Conservation (phyloP, 2,888 invertebrate species). For the Sicus ferrugineus region DNA sequence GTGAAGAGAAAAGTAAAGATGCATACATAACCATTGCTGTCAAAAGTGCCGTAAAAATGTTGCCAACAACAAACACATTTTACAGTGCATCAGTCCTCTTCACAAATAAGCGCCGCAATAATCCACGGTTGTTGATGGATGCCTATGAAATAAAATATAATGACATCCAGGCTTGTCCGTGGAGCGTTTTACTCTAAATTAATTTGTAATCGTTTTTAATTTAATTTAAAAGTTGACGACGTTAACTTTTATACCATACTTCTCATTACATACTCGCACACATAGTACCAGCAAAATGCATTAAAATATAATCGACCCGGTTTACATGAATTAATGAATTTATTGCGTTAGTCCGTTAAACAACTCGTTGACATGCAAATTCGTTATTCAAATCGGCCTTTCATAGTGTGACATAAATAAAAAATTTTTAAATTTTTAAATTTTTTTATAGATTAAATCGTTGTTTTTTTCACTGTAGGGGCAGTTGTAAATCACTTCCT, state of each 20-base stretch:
- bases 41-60: no score
- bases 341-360: slow-evolving; percentile 39
- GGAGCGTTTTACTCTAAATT: background rate
- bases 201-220: background rate
- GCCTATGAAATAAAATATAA: no score
- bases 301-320: slow-evolving; percentile 10
- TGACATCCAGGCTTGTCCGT: background rate
- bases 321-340: slow-evolving; percentile 30
- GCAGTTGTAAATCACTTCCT: background rate
- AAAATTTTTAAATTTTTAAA: background rate
- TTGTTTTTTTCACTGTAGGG: background rate
- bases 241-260: background rate
- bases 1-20: no score
- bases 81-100: no score
- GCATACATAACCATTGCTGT: no score
- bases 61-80: no score
- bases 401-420: background rate
- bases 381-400: slow-evolving; percentile 36
- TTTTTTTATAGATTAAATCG: background rate
- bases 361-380: slow-evolving; percentile 42
- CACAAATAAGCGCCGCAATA: no score
- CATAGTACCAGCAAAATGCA: no score
- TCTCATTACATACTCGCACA: background rate
- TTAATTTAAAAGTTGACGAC: background rate
- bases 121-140: no score